phyloP scores from a whole-genome alignment of 2,797 vertebrate genomes.

The Todus mexicanus region DNA sequence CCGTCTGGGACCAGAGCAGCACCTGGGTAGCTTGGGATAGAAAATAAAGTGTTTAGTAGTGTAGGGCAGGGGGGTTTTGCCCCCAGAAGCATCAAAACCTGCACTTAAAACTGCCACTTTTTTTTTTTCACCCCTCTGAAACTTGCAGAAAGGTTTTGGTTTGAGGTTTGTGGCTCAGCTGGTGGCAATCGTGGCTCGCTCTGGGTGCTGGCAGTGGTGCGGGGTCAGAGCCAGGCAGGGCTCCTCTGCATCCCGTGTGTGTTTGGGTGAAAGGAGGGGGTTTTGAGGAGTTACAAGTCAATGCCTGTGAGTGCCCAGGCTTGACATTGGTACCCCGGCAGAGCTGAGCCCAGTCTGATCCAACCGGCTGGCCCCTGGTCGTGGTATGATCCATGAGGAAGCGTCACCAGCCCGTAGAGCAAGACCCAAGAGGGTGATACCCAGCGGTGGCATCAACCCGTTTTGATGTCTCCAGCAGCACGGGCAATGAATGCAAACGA shows the following conservation, averaged over 20 bases:
- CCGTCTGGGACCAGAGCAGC: rapidly evolving
- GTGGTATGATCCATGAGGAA: rapidly evolving
- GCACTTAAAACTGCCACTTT: background rate
- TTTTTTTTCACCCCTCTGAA: background rate
- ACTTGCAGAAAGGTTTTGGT: background rate
- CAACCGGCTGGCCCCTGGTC: background rate
- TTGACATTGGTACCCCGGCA: background rate
- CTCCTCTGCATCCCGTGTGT: background rate
- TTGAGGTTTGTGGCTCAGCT: background rate
- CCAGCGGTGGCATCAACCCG: background rate
- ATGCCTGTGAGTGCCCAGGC: rapidly evolving
- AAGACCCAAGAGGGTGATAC: background rate
- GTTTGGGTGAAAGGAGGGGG: background rate
- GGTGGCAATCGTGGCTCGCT: rapidly evolving
- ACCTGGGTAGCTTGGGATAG: background rate
- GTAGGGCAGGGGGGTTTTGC: background rate
- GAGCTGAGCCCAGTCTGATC: background rate
- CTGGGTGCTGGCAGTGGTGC: background rate
- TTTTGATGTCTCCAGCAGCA: rapidly evolving
- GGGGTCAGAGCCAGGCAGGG: background rate
- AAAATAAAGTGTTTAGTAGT: background rate
- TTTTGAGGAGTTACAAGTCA: background rate
- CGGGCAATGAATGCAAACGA: background rate
- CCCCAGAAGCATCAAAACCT: background rate
- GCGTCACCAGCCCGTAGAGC: rapidly evolving